phyloP scores from a whole-genome alignment of 2,113 vertebrate genomes.

The Antigone vipio region DNA sequence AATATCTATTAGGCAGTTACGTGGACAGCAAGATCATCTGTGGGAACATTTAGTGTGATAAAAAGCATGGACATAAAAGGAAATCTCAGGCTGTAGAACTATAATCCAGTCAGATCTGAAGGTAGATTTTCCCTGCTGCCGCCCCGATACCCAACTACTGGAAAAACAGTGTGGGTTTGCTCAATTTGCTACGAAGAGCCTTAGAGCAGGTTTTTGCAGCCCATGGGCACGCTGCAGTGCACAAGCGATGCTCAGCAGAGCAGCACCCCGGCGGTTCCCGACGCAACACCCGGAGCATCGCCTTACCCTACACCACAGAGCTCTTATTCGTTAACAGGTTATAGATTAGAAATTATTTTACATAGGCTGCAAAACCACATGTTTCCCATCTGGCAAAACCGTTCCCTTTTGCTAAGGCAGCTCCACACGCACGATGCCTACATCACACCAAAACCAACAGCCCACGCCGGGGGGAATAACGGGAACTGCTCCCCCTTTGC shows the following conservation, averaged over 20 bases:
- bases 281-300: rapidly evolving
- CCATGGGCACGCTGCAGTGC: rapidly evolving
- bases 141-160: neutral
- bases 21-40: neutral
- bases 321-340: neutral
- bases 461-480: neutral
- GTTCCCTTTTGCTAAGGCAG: neutral
- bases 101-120: neutral
- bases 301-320: rapidly evolving
- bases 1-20: neutral
- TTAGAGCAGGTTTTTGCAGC: neutral
- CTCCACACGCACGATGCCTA: neutral
- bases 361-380: neutral
- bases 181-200: neutral
- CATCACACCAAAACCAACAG: neutral
- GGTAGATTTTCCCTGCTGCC: neutral
- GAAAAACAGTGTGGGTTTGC: neutral
- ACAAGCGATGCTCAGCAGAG: neutral
- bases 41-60: neutral
- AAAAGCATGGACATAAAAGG: neutral
- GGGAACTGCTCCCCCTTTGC: neutral
- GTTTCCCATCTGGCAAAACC: neutral
- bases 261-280: neutral
- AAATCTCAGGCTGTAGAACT: neutral
- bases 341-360: neutral